phyloP scores from a whole-genome alignment of 2,113 vertebrate genomes.

The Heptranchias perlo region DNA sequence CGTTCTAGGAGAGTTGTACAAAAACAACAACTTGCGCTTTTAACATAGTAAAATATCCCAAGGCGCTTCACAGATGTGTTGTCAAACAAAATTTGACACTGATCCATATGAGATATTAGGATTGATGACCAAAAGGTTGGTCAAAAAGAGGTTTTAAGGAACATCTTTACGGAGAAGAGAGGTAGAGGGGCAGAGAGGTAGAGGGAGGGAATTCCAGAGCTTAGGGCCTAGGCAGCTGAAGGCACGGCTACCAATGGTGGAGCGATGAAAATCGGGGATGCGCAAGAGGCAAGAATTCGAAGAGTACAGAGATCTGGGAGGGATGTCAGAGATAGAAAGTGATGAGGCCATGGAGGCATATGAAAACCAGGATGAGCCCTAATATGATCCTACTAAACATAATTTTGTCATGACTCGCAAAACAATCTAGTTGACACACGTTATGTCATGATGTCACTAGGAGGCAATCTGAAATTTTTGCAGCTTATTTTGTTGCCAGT shows the following conservation, averaged over 20 bases:
- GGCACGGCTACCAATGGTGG: too few species aligned
- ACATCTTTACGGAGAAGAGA: not conserved
- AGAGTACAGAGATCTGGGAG: not conserved
- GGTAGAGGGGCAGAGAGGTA: too few species aligned
- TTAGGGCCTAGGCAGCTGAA: too few species aligned
- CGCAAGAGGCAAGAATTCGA: not conserved
- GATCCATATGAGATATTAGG: not conserved
- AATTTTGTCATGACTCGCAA: not conserved
- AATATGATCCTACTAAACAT: not conserved
- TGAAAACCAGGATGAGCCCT: not conserved
- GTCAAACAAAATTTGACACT: not conserved
- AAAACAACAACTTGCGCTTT: not conserved
- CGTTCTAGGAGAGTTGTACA: not conserved
- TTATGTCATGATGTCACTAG: not conserved
- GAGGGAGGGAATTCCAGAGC: too few species aligned
- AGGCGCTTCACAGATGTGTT: not conserved
- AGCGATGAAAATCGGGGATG: too few species aligned
- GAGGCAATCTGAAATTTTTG: not conserved
- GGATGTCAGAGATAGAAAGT: not conserved
- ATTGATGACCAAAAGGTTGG: not conserved
- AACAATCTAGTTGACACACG: not conserved
- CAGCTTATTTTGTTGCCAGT: not conserved
- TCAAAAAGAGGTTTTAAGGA: not conserved
- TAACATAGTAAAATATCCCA: not conserved
- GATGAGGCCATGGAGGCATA: not conserved